These are phyloP conservation scores for Setophaga petechia DNA, from an alignment of 2,113 vertebrate genomes.

Conservation along the genomic window DNA sequence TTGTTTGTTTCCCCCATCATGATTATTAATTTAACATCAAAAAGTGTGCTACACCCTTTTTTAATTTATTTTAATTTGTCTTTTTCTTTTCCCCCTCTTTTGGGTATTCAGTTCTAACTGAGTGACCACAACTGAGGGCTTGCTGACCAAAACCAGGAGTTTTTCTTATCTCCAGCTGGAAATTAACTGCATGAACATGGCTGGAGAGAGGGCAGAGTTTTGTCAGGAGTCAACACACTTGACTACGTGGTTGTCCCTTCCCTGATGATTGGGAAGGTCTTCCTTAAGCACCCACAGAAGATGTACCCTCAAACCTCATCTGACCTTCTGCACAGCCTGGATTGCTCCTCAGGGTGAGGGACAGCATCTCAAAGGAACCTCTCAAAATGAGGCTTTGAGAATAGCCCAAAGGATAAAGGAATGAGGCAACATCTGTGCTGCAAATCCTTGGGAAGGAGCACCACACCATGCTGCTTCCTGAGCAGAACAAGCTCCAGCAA, in stretches of 20 bases:
- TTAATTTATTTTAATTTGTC: neutral
- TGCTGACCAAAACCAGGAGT: neutral
- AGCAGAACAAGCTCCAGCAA: neutral
- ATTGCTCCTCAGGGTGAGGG: neutral
- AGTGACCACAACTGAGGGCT: too few relatives aligned
- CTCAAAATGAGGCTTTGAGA: neutral
- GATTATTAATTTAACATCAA: neutral
- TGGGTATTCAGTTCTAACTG: neutral
- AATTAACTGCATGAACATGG: neutral
- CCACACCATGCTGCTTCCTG: neutral
- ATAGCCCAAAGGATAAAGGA: neutral
- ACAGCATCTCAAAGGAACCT: neutral
- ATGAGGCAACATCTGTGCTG: neutral
- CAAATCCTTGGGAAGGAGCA: neutral
- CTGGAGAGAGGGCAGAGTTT: neutral
- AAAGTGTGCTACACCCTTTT: too few relatives aligned
- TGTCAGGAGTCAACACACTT: neutral
- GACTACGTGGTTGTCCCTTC: rapidly evolving
- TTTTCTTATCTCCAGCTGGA: neutral
- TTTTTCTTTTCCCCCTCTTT: neutral
- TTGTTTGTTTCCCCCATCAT: neutral
- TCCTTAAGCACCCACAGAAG: neutral
- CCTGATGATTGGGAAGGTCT: neutral
- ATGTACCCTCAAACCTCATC: neutral
- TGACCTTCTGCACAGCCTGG: neutral